A percentile compares a stretch with the other conserved stretches of the same genome.
Conservation (phyloP, 2,888 invertebrate species). For the Amphipyra berbera region DNA sequence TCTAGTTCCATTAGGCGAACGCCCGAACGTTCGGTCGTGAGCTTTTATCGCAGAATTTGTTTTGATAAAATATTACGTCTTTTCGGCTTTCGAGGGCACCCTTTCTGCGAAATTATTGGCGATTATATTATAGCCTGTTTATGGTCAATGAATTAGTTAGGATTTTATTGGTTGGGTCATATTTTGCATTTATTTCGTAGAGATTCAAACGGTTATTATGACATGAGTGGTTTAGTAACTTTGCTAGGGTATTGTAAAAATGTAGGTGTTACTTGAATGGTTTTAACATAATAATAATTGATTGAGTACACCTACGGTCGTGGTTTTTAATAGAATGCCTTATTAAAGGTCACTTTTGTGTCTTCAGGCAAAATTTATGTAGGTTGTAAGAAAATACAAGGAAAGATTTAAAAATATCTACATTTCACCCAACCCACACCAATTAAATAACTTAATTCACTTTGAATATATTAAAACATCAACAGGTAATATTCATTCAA, state of each 20-base stretch:
- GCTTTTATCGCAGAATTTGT: slow-evolving; percentile 60
- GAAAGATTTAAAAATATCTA: too few species aligned
- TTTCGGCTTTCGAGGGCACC: slow-evolving; percentile 45
- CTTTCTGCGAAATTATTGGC: slow-evolving; percentile 48
- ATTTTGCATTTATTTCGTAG: background rate
- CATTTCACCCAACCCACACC: too few species aligned
- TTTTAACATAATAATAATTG: too few species aligned
- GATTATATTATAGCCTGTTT: slow-evolving; percentile 43
- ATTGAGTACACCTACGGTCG: too few species aligned
- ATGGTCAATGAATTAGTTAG: slow-evolving; percentile 31
- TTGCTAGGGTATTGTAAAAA: background rate
- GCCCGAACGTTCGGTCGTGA: slow-evolving; percentile 50
- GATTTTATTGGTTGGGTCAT: slow-evolving; percentile 19
- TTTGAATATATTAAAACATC: background rate
- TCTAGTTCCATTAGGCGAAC: slow-evolving; percentile 58
- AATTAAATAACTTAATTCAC: background rate
- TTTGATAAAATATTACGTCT: slow-evolving; percentile 60
- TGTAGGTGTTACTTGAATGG: too few species aligned
- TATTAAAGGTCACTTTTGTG: too few species aligned
- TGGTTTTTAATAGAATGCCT: too few species aligned
- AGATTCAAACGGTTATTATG: background rate
- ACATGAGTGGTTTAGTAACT: background rate
- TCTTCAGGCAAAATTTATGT: too few species aligned
- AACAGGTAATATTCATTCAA: slow-evolving; percentile 2
- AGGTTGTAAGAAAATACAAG: too few species aligned